Evolutionary conservation across 2,113 vertebrate genomes (phyloP), one percentile per base, ranked within the genome.

Genomic region (Epinephelus fuscoguttatus): DNA sequence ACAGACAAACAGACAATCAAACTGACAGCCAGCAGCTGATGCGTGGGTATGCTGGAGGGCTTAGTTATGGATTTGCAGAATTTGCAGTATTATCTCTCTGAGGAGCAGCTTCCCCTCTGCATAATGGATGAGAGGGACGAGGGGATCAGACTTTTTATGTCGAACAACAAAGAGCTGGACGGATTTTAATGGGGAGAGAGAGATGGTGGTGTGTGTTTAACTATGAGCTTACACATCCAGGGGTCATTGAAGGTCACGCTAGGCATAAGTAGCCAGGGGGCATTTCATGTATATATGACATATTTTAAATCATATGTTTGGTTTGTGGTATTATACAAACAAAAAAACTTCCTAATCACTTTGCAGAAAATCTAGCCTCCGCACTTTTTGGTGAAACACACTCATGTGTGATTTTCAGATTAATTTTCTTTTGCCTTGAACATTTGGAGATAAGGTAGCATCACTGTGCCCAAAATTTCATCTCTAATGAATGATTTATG

Each of bases 31-130:
- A 78, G 82, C 82, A 81, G 81, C 78, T 21, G 62, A 79, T 83
- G 79, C 56, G 57, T 75, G 81, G 79, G 77, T 70, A 63, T 79
- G 83, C 82, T 84, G 64, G 19, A 49, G 81, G 23, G 84, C 80
- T 86, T 84, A 83, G 79, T 83, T 80, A 89, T 85, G 84, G 84
- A 88, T 90, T 88, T 90, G 85, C 82, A 87, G 89, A 90, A 84
- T 93, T 81, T 90, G 89, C 89, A 87, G 84, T 78, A 88, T 87
- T 85, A 76, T 84, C 80, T 86, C 86, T 88, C 78, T 49, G 70
- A 92, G 84, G 82, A 90, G 78, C 82, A 56, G 71, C 83, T 86
- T 86, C 70, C 67, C n/a, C 57, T 70, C 78, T 93, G 88, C 84
- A 90, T 89, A 81, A 90, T 89, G 86, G 76, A 91, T 87, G 75